Percentiles rank a stretch among this genome's conserved stretches.
phyloP scores from a whole-genome alignment of 1,140 invertebrate genomes.

The Fopius arisanus region DNA sequence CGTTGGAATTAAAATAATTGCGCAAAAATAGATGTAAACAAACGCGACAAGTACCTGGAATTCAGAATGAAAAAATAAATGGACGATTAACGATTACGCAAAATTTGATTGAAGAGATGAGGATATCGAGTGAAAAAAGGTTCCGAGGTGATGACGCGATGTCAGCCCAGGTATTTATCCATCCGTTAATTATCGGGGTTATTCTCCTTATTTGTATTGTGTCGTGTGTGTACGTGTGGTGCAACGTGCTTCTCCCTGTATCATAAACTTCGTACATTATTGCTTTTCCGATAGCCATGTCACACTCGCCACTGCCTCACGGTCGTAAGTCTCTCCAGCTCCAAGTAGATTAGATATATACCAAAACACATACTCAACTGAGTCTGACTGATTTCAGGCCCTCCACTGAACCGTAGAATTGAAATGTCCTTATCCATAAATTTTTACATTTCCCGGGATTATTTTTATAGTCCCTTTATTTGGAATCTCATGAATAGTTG shows the following conservation, averaged over 20 bases:
- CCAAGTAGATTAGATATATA: conserved; percentile 25
- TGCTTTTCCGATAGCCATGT: conserved; percentile 61
- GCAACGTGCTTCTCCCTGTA: conserved; percentile 47
- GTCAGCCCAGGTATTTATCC: neutral
- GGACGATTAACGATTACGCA: too few species aligned
- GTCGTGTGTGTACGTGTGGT: conserved; percentile 28
- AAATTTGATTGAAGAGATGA: too few species aligned
- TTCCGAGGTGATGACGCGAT: neutral
- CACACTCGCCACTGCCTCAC: conserved; percentile 39
- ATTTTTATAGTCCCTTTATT: neutral
- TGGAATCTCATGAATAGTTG: neutral
- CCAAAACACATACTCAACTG: neutral
- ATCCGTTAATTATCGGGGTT: conserved; percentile 21
- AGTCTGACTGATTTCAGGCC: conserved; percentile 7
- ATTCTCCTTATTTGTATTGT: neutral
- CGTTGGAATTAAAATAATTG: too few species aligned
- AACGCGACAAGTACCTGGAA: too few species aligned
- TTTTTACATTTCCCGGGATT: neutral
- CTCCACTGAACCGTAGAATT: neutral
- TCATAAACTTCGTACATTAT: conserved; percentile 64
- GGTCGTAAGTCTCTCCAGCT: conserved; percentile 10
- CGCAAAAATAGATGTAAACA: too few species aligned
- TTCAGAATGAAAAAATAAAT: too few species aligned
- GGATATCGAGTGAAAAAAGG: too few species aligned
- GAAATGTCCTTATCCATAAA: neutral